Conservation (phyloP, 1,140 invertebrate species). For the Diabrotica virgifera region DNA sequence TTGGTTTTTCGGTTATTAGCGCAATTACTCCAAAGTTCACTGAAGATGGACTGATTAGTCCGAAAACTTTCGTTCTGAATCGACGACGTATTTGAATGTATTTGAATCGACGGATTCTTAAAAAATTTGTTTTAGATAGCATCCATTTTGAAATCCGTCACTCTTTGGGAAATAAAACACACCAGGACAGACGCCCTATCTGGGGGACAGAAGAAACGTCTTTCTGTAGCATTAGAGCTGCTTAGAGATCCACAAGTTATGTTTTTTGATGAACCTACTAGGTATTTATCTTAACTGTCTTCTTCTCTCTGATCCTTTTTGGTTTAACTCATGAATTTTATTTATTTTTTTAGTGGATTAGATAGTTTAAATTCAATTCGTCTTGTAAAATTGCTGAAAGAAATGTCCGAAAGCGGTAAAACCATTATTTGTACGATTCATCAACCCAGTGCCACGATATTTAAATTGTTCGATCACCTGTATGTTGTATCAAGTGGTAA, state of each 20-base stretch:
- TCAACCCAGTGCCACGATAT: constrained; percentile 83
- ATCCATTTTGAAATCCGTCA: constrained; percentile 70
- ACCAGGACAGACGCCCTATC: constrained; percentile 73
- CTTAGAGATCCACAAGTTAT: constrained; percentile 87
- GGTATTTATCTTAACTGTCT: too few relatives aligned
- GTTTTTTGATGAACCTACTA: constrained; percentile 93
- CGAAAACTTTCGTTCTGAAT: too few relatives aligned
- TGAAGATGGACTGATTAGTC: too few relatives aligned
- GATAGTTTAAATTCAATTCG: constrained; percentile 84
- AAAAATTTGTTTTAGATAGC: constrained; percentile 60
- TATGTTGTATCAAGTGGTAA: constrained; percentile 78
- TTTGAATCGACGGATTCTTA: too few relatives aligned
- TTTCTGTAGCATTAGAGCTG: constrained; percentile 83
- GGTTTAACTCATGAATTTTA: too few relatives aligned
- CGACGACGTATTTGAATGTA: too few relatives aligned
- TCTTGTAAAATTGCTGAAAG: constrained; percentile 71
- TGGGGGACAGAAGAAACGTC: constrained; percentile 82
- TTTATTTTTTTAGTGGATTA: constrained; percentile 64
- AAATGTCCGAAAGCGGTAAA: constrained; percentile 66
- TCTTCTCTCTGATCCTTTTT: too few relatives aligned
- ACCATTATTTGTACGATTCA: constrained; percentile 83
- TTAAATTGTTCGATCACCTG: constrained; percentile 87
- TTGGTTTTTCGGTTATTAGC: too few relatives aligned
- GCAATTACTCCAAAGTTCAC: too few relatives aligned
- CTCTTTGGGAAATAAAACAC: constrained; percentile 61